Evolutionary conservation across 2,888 invertebrate species (phyloP).

Genomic region (Nomada fabriciana): DNA sequence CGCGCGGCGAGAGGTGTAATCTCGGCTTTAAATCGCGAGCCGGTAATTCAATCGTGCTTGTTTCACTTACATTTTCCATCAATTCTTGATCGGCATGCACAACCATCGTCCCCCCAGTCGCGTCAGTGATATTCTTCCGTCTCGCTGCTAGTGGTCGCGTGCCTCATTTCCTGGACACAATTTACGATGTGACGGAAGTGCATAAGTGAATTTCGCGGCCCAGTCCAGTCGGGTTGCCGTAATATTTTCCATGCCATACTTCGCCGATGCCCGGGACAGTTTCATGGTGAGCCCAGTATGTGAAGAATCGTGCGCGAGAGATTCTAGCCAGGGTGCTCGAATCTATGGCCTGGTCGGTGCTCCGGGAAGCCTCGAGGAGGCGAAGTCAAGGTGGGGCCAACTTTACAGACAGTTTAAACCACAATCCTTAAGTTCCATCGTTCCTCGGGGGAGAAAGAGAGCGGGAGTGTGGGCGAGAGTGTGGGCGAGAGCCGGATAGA

Average conservation of each 20-base stretch:
- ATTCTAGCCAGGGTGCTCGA: not conserved
- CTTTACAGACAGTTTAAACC: constrained; percentile 75
- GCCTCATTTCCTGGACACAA: constrained; percentile 64
- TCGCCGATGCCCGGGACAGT: constrained; percentile 13
- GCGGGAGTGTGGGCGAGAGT: not conserved
- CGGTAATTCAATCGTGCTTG: constrained; percentile 50
- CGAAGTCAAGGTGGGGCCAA: constrained; percentile 63
- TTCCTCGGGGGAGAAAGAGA: constrained; percentile 9
- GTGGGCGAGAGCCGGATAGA: not conserved
- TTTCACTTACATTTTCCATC: constrained; percentile 43
- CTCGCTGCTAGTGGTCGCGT: constrained; percentile 27
- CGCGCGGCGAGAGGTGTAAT: not conserved
- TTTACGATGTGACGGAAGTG: constrained; percentile 59
- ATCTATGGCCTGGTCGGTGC: constrained; percentile 26
- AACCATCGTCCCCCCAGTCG: not conserved
- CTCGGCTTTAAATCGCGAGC: not conserved
- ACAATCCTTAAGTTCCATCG: constrained; percentile 73
- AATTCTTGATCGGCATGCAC: constrained; percentile 44
- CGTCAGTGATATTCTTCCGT: constrained; percentile 13
- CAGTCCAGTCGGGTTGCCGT: not conserved
- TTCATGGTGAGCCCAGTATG: constrained; percentile 16
- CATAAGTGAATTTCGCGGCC: constrained; percentile 54
- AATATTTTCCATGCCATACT: constrained; percentile 48
- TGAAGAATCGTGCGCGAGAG: constrained; percentile 30
- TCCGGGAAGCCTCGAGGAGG: constrained; percentile 27